phyloP scores from a whole-genome alignment of 1,140 invertebrate species.

The Brachionus paranguensis region DNA sequence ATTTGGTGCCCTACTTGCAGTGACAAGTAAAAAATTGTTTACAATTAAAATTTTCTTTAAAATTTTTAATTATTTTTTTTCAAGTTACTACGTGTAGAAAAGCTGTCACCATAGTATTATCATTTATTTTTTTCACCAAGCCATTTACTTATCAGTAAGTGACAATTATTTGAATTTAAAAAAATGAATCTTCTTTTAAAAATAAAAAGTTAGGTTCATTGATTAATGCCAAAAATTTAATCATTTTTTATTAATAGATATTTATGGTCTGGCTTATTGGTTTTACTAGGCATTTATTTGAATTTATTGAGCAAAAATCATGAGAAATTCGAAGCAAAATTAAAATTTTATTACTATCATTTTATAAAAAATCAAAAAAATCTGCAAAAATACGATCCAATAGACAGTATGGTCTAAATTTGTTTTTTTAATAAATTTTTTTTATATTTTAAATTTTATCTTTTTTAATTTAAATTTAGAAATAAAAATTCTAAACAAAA shows the following conservation, averaged over 20 bases:
- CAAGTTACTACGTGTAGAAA: conserved; percentile 65
- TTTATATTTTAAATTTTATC: not conserved
- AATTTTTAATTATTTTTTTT: not conserved
- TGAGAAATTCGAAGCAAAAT: conserved; percentile 46
- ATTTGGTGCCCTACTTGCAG: conserved; percentile 78
- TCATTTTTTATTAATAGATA: conserved; percentile 63
- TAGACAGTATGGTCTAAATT: not conserved
- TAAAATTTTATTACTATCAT: not conserved
- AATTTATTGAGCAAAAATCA: conserved; percentile 74
- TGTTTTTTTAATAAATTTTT: not conserved
- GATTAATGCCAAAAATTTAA: no score
- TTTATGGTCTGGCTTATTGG: conserved; percentile 77
- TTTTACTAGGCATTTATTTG: conserved; percentile 80
- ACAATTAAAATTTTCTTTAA: conserved; percentile 63
- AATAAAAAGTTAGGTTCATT: not conserved
- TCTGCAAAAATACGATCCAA: not conserved
- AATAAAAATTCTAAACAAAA: conserved; percentile 31
- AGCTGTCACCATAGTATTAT: conserved; percentile 81
- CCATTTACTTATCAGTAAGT: conserved; percentile 85
- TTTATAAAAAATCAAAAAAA: not conserved
- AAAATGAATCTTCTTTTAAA: not conserved
- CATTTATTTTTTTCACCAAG: conserved; percentile 86
- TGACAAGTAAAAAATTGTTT: conserved; percentile 53
- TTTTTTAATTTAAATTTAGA: conserved; percentile 1
- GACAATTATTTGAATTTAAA: conserved; percentile 44